Evolutionary conservation across 2,113 vertebrate genomes (phyloP), one percentile per base, ranked within the genome.

Genomic region (Macquaria ambigua): DNA sequence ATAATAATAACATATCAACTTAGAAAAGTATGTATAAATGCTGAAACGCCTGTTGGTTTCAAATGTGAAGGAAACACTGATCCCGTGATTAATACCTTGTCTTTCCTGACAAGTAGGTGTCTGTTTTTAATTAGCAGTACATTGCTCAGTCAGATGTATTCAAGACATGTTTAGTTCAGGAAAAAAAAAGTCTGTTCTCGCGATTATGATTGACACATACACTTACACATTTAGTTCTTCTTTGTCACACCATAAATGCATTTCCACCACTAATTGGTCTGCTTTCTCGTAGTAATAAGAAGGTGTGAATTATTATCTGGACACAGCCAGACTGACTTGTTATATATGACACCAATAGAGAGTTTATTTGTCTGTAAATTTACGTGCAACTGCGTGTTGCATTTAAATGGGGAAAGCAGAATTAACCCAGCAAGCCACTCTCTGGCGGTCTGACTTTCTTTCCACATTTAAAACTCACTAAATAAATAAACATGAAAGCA

Each of bases 61-160:
- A 73, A 66, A 76, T 48, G 39, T 71, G 31, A 58, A 59, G 28
- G 11, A 83, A 61, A 46, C 37, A 69, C 37, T 56, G 61, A 74
- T 79, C 62, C 20, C 23, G 64, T 59, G 39, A 74, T 73, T 78
- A 73, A 83, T 61, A 75, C 21, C 61, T 31, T 31, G 67, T 73
- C 61, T 75, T 71, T 59, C 52, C 11, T 75, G 74, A 79, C 71
- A 84, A 77, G 52, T 55, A 58, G 23, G 14, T 78, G 83, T 78
- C 48, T 6, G n/a, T 31, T 84, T 82, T 76, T 81, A 59, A 88
- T 84, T 81, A 84, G 34, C 58, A 74, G 55, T 56, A 48, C 2
- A 39, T 70, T 43, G 10, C 37, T 68, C 70, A 78, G 52, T 58
- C 64, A 81, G 53, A 72, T 70, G 25, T 21, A 71, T 77, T 63